Evolutionary conservation across 2,797 vertebrate genomes (phyloP), one percentile per base, ranked within the genome.

Genomic region (Pipistrellus pipistrellus): DNA sequence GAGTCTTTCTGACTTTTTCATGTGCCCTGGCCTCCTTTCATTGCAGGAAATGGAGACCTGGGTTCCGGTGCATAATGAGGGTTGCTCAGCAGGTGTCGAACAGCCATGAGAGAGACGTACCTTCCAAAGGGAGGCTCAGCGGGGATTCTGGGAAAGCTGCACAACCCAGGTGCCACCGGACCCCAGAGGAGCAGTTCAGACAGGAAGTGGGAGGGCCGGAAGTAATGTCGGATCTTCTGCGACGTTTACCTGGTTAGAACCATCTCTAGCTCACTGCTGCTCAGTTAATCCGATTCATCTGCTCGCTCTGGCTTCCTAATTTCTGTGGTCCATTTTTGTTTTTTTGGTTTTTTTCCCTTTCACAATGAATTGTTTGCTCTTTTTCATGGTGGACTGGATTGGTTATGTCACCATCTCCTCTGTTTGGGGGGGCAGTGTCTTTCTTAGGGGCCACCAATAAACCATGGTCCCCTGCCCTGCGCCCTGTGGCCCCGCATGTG

Each of bases 401-500:
- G 20, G 27, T 38, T 69, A 64, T 71, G 66, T 57, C 17, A 6
- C 30, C 7, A 0, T 59, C 17, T 82, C 21, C 48, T 13, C 20
- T 32, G 9, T 48, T 76, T 11, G 3, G 51, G 4, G 13, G 46
- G 59, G 55, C 4, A 27, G 5, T 46, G 18, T 27, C 15, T 23
- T 55, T 76, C 21, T 35, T 38, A 12, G n/a, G 10, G 27, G 55
- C 21, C 9, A 8, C 7, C 15, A 75, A 53, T 8, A 18, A 86
- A 53, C 8, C n/a, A 25, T 17, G 6, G 41, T 13, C 21, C 8
- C 4, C 0, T 53, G 59, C 8, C 23, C 35, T 59, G 83, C 82
- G 5, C 51, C 7, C 2, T 4, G 7, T 35, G 15, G 48, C 20
- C 6, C 51, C 8, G 0, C 27, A 9, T 6, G 1, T 48, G 4